Percentiles rank a stretch among this genome's conserved stretches.
Evolutionary conservation across 2,113 vertebrate genomes (phyloP).

Genomic region (Anser brachyrhynchus): DNA sequence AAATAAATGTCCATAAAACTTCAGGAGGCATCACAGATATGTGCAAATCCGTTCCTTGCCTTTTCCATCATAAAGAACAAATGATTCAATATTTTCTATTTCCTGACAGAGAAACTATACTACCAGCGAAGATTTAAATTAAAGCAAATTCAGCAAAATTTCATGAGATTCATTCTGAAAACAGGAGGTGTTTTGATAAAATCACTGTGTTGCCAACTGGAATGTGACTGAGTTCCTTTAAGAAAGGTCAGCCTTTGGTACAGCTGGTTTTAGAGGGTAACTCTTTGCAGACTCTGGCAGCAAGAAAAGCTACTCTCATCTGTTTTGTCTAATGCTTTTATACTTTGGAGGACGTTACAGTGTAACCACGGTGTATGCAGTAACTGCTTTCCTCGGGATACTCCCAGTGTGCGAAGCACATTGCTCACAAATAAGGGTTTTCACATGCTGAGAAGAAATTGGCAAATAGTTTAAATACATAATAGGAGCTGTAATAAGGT

Average conservation of each 20-base stretch:
- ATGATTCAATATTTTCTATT: not conserved
- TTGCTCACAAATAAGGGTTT: conserved; percentile 38
- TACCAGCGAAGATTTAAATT: not conserved
- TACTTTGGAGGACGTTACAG: not conserved
- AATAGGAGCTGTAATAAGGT: conserved; percentile 31
- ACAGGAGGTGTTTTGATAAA: not conserved
- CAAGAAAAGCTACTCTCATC: not conserved
- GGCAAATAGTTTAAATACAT: conserved; percentile 58
- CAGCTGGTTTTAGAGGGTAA: not conserved
- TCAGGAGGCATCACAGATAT: not conserved
- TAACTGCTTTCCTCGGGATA: conserved; percentile 11
- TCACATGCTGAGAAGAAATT: conserved; percentile 39
- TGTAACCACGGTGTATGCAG: not conserved
- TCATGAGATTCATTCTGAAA: not conserved
- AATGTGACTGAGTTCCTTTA: not conserved
- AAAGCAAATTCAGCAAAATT: not conserved
- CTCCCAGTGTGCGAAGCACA: not conserved
- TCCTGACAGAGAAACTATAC: not conserved
- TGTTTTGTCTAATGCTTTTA: not conserved
- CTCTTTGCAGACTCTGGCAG: not conserved
- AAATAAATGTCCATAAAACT: conserved; percentile 20
- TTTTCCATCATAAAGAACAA: not conserved
- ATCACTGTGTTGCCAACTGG: not conserved
- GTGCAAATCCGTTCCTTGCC: not conserved
- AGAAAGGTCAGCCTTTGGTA: not conserved